These are phyloP conservation scores for Oligia strigilis DNA, from an alignment of 2,888 invertebrate genomes.

Conservation along the genomic window DNA sequence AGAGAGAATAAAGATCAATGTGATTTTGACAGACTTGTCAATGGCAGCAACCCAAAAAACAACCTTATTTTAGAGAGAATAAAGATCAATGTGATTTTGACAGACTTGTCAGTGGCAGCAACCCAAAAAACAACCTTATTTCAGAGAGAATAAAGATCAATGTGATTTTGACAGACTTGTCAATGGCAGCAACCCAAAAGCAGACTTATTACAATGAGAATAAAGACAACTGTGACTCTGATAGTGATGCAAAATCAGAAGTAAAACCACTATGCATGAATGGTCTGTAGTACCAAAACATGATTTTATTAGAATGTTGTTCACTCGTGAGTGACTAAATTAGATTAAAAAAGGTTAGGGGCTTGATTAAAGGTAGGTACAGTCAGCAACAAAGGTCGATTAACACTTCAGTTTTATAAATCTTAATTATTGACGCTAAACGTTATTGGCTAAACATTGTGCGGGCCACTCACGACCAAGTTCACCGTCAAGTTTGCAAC, in stretches of 20 bases:
- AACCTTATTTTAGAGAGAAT: not conserved
- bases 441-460: too few species aligned
- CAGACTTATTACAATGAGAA: not conserved
- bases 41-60: not conserved
- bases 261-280: not conserved
- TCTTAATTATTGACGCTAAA: too few species aligned
- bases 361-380: constrained; percentile 8
- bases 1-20: not conserved
- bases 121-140: not conserved
- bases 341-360: not conserved
- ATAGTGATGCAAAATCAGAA: not conserved
- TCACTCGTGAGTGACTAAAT: not conserved
- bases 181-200: not conserved
- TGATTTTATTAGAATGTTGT: constrained; percentile 16
- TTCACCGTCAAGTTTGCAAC: too few species aligned
- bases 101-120: too few species aligned
- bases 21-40: too few species aligned
- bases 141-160: not conserved
- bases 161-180: not conserved
- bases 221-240: not conserved
- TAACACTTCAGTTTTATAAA: too few species aligned
- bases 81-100: not conserved
- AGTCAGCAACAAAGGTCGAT: too few species aligned
- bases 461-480: too few species aligned
- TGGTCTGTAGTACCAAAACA: not conserved